Percentiles rank a stretch among this genome's conserved stretches.
These are phyloP conservation scores for Polyploca ridens DNA, from an alignment of 2,888 invertebrate species.

Conservation along the genomic window DNA sequence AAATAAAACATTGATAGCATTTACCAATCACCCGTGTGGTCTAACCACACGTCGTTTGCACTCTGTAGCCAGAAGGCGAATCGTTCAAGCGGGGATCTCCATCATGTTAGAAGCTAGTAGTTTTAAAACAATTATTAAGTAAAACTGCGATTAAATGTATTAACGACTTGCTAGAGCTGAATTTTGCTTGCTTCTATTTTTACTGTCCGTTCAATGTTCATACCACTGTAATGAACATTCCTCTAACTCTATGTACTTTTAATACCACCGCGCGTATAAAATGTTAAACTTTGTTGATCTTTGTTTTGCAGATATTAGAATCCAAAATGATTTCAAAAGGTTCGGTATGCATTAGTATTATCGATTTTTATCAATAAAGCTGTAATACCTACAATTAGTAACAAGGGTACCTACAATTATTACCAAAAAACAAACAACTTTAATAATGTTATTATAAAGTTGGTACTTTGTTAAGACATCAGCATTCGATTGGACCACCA, in stretches of 20 bases:
- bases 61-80: constrained; percentile 29
- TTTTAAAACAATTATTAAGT: constrained; percentile 46
- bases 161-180: constrained; percentile 17
- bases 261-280: not conserved
- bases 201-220: not conserved
- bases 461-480: constrained; percentile 6
- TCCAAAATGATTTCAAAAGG: not conserved
- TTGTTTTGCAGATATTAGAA: not conserved
- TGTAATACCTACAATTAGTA: not conserved
- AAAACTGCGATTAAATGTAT: constrained; percentile 35
- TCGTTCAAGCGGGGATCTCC: constrained; percentile 25
- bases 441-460: not conserved
- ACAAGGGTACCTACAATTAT: no score
- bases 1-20: not conserved
- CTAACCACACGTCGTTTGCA: not conserved
- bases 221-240: not conserved
- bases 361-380: not conserved
- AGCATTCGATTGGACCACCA: constrained; percentile 65
- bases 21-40: not conserved
- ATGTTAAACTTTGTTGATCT: not conserved
- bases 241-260: not conserved
- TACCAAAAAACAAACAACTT: not conserved
- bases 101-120: constrained; percentile 40
- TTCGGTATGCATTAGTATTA: not conserved
- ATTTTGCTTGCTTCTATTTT: constrained; percentile 9